Conservation (phyloP, 2,888 invertebrate genomes). For the Megastigmus dorsalis region DNA sequence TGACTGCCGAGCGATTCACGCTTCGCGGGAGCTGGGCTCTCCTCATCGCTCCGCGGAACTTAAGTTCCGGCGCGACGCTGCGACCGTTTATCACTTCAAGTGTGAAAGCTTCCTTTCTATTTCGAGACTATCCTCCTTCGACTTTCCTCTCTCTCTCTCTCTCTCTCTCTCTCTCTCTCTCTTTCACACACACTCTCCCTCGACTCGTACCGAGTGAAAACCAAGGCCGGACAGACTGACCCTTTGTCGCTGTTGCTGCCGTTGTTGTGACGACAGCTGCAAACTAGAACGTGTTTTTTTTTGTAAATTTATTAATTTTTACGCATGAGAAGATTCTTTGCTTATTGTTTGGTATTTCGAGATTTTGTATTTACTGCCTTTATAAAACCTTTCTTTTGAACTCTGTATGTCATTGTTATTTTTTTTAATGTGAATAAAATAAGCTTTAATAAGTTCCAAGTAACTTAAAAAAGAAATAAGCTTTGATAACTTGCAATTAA, state of each 20-base stretch:
- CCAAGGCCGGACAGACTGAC: not conserved
- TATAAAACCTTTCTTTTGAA: too few species aligned
- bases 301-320: too few species aligned
- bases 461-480: too few species aligned
- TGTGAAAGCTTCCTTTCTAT: slow-evolving; percentile 61
- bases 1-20: slow-evolving; percentile 55
- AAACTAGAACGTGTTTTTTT: too few species aligned
- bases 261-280: not conserved
- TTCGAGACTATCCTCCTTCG: slow-evolving; percentile 12
- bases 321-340: not conserved
- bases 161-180: too few species aligned
- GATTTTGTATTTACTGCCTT: not conserved
- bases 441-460: too few species aligned
- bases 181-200: too few species aligned
- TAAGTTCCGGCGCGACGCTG: slow-evolving; percentile 55
- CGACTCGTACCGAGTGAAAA: too few species aligned
- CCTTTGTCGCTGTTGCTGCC: not conserved
- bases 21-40: slow-evolving; percentile 60
- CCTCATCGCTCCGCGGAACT: too few species aligned
- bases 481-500: too few species aligned
- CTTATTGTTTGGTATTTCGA: not conserved
- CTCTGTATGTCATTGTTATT: too few species aligned
- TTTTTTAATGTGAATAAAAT: too few species aligned
- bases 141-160: not conserved
- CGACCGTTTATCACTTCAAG: slow-evolving; percentile 67